These are phyloP conservation scores for Zosterops lateralis DNA, from an alignment of 2,113 vertebrate genomes.

Conservation along the genomic window DNA sequence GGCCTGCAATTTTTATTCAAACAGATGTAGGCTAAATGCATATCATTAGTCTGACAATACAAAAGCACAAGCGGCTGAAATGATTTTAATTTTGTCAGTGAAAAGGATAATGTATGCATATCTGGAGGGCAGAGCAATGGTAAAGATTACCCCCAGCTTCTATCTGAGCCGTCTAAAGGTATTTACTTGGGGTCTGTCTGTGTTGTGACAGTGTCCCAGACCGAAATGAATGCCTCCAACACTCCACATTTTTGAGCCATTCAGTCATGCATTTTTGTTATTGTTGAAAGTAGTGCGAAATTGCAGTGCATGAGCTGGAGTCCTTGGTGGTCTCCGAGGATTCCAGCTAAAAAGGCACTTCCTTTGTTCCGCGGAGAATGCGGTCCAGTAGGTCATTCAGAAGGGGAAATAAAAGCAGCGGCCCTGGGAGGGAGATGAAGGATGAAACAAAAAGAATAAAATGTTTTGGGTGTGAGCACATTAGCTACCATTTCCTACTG, in stretches of 20 bases:
- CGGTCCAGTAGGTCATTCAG: slow-evolving; percentile 85
- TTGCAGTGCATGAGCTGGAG: slow-evolving; percentile 77
- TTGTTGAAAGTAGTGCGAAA: slow-evolving; percentile 83
- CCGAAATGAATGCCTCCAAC: slow-evolving; percentile 77
- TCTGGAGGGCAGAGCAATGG: slow-evolving; percentile 49
- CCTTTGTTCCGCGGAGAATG: slow-evolving; percentile 93
- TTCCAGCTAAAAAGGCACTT: slow-evolving; percentile 84
- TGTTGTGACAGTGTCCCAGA: slow-evolving; percentile 82
- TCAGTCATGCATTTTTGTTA: slow-evolving; percentile 88
- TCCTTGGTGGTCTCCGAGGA: slow-evolving; percentile 93
- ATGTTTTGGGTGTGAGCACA: slow-evolving; percentile 74
- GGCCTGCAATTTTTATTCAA: slow-evolving; percentile 33
- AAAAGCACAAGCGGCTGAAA: slow-evolving; percentile 47
- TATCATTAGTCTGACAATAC: slow-evolving; percentile 17
- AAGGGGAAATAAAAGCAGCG: slow-evolving; percentile 82
- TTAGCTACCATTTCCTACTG: slow-evolving; percentile 76
- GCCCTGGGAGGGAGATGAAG: slow-evolving; percentile 74
- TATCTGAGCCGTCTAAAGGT: slow-evolving; percentile 64
- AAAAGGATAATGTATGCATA: slow-evolving; percentile 48
- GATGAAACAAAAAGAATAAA: slow-evolving; percentile 79
- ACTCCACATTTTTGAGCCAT: slow-evolving; percentile 82
- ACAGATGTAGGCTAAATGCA: slow-evolving; percentile 38
- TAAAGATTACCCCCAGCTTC: slow-evolving; percentile 69
- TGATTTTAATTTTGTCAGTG: slow-evolving; percentile 22
- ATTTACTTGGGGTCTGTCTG: slow-evolving; percentile 79